Conservation (phyloP, 2,113 vertebrate genomes). For the Paracanthobrama guichenoti region DNA sequence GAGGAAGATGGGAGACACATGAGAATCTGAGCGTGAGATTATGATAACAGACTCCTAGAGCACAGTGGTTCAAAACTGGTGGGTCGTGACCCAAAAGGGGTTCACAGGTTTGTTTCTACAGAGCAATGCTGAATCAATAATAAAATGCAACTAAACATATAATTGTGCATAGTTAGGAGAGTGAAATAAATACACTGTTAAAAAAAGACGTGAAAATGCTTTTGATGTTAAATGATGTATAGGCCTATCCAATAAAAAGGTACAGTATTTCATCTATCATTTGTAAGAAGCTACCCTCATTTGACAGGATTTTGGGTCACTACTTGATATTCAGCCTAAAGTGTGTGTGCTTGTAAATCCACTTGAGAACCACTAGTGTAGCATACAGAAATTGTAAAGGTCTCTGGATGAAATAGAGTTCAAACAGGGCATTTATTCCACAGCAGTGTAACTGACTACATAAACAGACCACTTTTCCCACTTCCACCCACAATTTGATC, state of each 20-base stretch:
- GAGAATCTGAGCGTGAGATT: slow-evolving; percentile 29
- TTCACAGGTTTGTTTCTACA: background rate
- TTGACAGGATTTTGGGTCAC: background rate
- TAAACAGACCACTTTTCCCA: slow-evolving; percentile 18
- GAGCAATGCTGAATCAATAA: background rate
- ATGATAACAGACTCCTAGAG: slow-evolving; percentile 46
- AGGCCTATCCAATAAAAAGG: background rate
- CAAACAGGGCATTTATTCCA: background rate
- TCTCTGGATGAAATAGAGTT: background rate
- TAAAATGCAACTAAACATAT: background rate
- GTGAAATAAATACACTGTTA: no score
- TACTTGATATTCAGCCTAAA: background rate
- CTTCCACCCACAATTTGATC: background rate
- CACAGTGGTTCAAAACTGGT: background rate
- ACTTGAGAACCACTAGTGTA: background rate
- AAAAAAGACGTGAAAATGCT: no score
- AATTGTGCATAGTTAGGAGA: background rate
- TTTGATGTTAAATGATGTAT: background rate
- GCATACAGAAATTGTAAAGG: background rate
- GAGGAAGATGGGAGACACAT: background rate
- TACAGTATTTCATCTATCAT: background rate
- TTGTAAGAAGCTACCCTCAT: background rate
- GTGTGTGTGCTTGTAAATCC: background rate
- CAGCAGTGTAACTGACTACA: background rate
- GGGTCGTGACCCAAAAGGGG: background rate